phyloP scores from a whole-genome alignment of 2,888 invertebrate species.

The Opisthograptis luteolata region DNA sequence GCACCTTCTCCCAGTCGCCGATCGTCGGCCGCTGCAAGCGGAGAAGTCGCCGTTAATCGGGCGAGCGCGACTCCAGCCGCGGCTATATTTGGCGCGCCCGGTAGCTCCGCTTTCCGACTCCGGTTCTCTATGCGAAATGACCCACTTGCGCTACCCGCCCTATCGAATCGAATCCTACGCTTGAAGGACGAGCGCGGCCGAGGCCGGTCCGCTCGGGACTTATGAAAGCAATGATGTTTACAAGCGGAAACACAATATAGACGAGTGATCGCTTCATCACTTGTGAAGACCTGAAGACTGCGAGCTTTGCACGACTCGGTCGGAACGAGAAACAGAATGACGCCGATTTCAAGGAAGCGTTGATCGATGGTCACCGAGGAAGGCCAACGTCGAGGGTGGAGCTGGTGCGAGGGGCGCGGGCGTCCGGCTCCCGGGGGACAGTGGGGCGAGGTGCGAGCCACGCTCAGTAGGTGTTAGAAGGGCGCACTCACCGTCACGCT shows the following conservation, averaged over 20 bases:
- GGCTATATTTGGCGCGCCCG: slow-evolving; percentile 85
- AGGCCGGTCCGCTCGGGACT: slow-evolving; percentile 43
- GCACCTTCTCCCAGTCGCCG: slow-evolving; percentile 95
- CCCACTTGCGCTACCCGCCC: slow-evolving; percentile 63
- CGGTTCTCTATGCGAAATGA: slow-evolving; percentile 69
- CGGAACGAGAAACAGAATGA: slow-evolving; percentile 38
- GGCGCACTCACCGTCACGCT: slow-evolving; percentile 88
- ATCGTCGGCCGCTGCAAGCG: slow-evolving; percentile 89
- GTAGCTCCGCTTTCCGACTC: slow-evolving; percentile 74
- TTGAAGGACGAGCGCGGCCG: slow-evolving; percentile 31
- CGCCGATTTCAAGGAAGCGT: slow-evolving; percentile 31
- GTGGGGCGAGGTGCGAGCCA: slow-evolving; percentile 70
- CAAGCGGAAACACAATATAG: slow-evolving; percentile 59
- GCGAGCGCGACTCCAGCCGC: slow-evolving; percentile 78
- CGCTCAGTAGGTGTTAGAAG: slow-evolving; percentile 62
- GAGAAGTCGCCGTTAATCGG: slow-evolving; percentile 82
- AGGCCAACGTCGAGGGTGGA: slow-evolving; percentile 63
- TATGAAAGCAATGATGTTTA: slow-evolving; percentile 72
- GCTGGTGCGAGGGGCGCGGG: slow-evolving; percentile 77
- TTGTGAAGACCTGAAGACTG: slow-evolving; percentile 55
- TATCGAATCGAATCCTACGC: slow-evolving; percentile 40
- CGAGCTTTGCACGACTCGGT: slow-evolving; percentile 40
- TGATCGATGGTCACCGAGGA: slow-evolving; percentile 47
- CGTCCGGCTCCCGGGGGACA: slow-evolving; percentile 78
- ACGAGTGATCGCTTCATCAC: slow-evolving; percentile 51